These are phyloP conservation scores for Merodon equestris DNA, from an alignment of 2,888 invertebrate genomes.

Conservation along the genomic window DNA sequence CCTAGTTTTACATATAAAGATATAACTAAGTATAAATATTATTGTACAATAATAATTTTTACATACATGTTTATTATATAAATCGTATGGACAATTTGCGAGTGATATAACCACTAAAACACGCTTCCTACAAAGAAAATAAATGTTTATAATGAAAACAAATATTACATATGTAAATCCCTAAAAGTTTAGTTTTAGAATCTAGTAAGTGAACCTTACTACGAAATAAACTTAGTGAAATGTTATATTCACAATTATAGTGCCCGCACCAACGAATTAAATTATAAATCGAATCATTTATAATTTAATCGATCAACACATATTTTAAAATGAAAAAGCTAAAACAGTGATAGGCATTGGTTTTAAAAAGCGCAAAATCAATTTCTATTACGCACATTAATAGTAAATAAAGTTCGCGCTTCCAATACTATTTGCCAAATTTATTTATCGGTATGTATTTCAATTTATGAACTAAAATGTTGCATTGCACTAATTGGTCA, in stretches of 20 bases:
- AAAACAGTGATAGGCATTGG: constrained; percentile 50
- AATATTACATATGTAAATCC: constrained; percentile 71
- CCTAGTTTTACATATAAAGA: constrained; percentile 56
- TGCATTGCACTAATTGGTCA: constrained; percentile 63
- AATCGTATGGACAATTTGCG: constrained; percentile 69
- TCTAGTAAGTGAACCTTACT: constrained; percentile 61
- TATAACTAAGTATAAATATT: constrained; percentile 63
- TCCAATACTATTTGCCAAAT: constrained; percentile 78
- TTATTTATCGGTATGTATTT: constrained; percentile 66
- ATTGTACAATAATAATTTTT: constrained; percentile 65
- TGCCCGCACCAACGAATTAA: constrained; percentile 67
- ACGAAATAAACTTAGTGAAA: constrained; percentile 46
- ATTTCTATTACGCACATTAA: constrained; percentile 58
- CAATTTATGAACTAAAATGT: constrained; percentile 38
- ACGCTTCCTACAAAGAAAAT: constrained; percentile 73
- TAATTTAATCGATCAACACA: constrained; percentile 20
- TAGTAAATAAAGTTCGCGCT: constrained; percentile 75
- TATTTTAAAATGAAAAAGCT: constrained; percentile 15
- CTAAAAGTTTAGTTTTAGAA: constrained; percentile 63
- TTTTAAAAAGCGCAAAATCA: constrained; percentile 69
- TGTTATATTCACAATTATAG: constrained; percentile 56
- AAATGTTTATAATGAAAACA: constrained; percentile 38
- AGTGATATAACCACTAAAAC: constrained; percentile 75
- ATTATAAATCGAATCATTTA: constrained; percentile 63
- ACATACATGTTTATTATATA: constrained; percentile 68